Percentiles rank a stretch among this genome's conserved stretches.
phyloP scores from a whole-genome alignment of 2,888 invertebrate species.

The Tolmerus cingulatus region DNA sequence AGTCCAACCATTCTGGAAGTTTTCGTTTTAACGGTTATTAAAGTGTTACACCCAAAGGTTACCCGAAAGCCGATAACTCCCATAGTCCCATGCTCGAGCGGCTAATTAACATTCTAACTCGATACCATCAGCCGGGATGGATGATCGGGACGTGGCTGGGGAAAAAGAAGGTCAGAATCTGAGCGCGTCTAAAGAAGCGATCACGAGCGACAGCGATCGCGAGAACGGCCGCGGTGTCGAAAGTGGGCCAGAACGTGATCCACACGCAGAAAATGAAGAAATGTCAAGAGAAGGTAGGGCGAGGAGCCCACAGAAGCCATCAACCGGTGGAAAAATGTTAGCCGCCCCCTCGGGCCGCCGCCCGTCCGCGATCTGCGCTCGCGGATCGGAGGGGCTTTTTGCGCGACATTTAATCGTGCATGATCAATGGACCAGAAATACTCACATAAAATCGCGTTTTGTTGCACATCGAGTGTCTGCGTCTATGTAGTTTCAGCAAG shows the following conservation, averaged over 20 bases:
- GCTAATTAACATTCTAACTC: constrained; percentile 26
- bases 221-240: not conserved
- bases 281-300: constrained; percentile 23
- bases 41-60: not conserved
- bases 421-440: constrained; percentile 15
- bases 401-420: not conserved
- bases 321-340: not conserved
- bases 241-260: constrained; percentile 37
- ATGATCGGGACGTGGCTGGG: not conserved
- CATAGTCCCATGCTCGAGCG: not conserved
- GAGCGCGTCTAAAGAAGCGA: not conserved
- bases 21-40: constrained; percentile 26
- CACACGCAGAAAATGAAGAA: constrained; percentile 16
- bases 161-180: constrained; percentile 33
- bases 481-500: not conserved
- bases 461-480: not conserved
- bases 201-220: not conserved
- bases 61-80: not conserved
- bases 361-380: not conserved
- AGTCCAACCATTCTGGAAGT: not conserved
- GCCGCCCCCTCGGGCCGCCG: not conserved
- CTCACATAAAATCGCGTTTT: not conserved
- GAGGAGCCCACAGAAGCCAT: not conserved
- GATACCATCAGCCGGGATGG: not conserved
- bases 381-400: not conserved